Conservation (phyloP, 2,113 vertebrate genomes). For the Pandion haliaetus region DNA sequence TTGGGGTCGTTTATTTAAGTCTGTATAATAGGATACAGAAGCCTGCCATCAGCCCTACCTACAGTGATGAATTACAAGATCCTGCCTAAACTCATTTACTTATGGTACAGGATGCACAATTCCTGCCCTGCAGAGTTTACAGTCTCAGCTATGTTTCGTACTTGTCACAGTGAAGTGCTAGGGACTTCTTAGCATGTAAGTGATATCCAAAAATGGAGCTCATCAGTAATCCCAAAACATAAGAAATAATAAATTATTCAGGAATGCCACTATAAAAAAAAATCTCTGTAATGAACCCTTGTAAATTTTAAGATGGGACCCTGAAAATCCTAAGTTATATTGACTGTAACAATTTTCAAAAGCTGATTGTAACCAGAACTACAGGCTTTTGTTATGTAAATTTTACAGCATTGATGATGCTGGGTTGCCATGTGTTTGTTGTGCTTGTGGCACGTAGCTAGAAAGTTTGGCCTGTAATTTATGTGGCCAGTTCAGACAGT, state of each 20-base stretch:
- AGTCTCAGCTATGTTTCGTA: neutral
- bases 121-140: neutral
- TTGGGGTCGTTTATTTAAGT: accelerated
- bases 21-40: neutral
- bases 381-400: neutral
- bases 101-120: accelerated
- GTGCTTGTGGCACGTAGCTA: neutral
- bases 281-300: neutral
- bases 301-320: neutral
- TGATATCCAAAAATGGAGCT: neutral
- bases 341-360: neutral
- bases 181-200: neutral
- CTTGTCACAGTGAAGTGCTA: neutral
- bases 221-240: neutral
- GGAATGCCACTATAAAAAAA: neutral
- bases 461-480: neutral
- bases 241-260: neutral
- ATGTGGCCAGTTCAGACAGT: neutral
- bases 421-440: neutral
- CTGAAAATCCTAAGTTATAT: neutral
- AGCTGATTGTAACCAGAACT: neutral
- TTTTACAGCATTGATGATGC: neutral
- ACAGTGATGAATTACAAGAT: neutral
- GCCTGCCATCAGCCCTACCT: neutral
- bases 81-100: neutral